A percentile compares a stretch with the other conserved stretches of the same genome.
Conservation (phyloP, 1,140 invertebrate species). For the Lasaia peninsularis region DNA sequence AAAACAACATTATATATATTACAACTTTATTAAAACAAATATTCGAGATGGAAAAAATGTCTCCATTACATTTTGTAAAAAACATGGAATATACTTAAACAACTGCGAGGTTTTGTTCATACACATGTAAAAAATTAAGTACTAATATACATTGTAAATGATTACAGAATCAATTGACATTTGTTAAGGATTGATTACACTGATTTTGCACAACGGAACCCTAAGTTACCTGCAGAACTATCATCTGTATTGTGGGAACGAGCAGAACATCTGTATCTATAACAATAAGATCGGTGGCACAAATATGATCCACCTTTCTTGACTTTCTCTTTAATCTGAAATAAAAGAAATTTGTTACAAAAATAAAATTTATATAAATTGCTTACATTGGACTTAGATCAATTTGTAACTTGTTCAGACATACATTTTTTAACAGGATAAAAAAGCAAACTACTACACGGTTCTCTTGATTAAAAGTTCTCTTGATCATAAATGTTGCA, state of each 20-base stretch:
- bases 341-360: too few species aligned
- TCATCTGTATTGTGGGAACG: constrained; percentile 96
- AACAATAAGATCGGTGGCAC: constrained; percentile 95
- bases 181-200: constrained; percentile 16
- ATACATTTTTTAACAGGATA: too few species aligned
- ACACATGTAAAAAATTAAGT: constrained; percentile 27
- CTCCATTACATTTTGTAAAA: constrained; percentile 18
- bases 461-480: too few species aligned
- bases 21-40: constrained; percentile 2
- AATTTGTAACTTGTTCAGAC: too few species aligned
- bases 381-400: too few species aligned
- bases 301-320: constrained; percentile 98
- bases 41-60: constrained; percentile 9
- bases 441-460: too few species aligned
- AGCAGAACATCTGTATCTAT: constrained; percentile 94
- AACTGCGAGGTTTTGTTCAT: constrained; percentile 22
- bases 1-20: not conserved
- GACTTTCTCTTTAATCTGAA: constrained; percentile 88
- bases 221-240: constrained; percentile 94
- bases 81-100: constrained; percentile 16
- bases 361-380: not conserved
- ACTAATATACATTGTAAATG: constrained; percentile 21
- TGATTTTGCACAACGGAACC: constrained; percentile 90
- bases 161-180: not conserved
- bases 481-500: too few species aligned